These are phyloP conservation scores for Scolopax mira DNA, from an alignment of 2,113 vertebrate species.

Conservation along the genomic window DNA sequence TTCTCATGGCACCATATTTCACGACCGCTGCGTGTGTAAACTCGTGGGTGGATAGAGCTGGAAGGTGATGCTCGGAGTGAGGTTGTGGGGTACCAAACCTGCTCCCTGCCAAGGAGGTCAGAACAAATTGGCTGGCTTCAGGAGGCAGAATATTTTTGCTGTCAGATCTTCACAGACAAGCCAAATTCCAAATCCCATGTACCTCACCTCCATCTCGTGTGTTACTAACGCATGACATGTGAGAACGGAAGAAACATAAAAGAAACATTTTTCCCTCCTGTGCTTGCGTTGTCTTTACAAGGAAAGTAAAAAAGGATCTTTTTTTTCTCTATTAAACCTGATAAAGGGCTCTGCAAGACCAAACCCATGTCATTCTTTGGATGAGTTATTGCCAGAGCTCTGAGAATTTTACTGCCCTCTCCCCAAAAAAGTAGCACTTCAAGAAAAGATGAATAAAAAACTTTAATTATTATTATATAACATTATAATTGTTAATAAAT, in stretches of 20 bases:
- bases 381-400: background rate
- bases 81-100: background rate
- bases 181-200: background rate
- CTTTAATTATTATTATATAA: too few relatives aligned
- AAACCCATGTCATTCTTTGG: background rate
- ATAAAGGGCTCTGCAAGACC: background rate
- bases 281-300: background rate
- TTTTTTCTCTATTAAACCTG: background rate
- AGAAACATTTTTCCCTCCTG: background rate
- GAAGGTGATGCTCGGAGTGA: background rate
- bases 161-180: background rate
- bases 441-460: background rate
- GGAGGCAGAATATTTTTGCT: conserved; percentile 11
- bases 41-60: background rate
- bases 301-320: background rate
- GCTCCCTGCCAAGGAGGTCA: background rate
- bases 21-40: background rate
- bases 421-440: background rate
- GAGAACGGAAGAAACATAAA: background rate
- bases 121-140: background rate
- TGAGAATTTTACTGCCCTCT: background rate
- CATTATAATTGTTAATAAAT: too few relatives aligned
- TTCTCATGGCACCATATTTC: conserved; percentile 5
- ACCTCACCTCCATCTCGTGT: background rate
- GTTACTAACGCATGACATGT: background rate